These are phyloP conservation scores for Proisotoma minuta DNA, from an alignment of 2,888 invertebrate species.

Conservation along the genomic window DNA sequence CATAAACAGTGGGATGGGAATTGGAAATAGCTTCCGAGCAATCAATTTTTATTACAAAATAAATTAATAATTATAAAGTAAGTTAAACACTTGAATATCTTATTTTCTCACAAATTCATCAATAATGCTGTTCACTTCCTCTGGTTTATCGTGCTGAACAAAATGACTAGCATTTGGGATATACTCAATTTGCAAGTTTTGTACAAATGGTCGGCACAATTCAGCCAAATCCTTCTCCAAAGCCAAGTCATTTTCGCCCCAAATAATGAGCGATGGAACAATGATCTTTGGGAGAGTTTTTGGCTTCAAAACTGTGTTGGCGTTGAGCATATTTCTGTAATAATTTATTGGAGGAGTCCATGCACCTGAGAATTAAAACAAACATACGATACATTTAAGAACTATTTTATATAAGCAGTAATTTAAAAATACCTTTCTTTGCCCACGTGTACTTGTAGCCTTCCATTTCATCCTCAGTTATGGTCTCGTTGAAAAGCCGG, in stretches of 20 bases:
- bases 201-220: constrained; percentile 52
- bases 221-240: constrained; percentile 37
- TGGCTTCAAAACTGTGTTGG: constrained; percentile 8
- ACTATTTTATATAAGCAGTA: background rate
- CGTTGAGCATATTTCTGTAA: constrained; percentile 52
- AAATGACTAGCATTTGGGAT: constrained; percentile 56
- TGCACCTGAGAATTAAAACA: constrained; percentile 55
- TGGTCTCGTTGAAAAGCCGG: constrained; percentile 50
- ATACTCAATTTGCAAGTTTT: constrained; percentile 53
- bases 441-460: constrained; percentile 60
- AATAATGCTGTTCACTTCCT: constrained; percentile 56
- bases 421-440: constrained; percentile 54
- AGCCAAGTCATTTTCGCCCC: constrained; percentile 53
- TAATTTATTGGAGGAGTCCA: constrained; percentile 58
- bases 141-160: constrained; percentile 58
- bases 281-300: constrained; percentile 47
- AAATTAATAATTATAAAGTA: no score
- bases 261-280: constrained; percentile 51
- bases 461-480: constrained; percentile 56
- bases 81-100: background rate
- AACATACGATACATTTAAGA: background rate
- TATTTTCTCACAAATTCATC: constrained; percentile 52
- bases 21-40: no score
- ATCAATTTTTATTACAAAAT: no score
- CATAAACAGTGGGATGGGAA: no score